Percentiles rank a stretch among this genome's conserved stretches.
Evolutionary conservation across 1,140 invertebrate genomes (phyloP).

Genomic region (Cephus cinctus): DNA sequence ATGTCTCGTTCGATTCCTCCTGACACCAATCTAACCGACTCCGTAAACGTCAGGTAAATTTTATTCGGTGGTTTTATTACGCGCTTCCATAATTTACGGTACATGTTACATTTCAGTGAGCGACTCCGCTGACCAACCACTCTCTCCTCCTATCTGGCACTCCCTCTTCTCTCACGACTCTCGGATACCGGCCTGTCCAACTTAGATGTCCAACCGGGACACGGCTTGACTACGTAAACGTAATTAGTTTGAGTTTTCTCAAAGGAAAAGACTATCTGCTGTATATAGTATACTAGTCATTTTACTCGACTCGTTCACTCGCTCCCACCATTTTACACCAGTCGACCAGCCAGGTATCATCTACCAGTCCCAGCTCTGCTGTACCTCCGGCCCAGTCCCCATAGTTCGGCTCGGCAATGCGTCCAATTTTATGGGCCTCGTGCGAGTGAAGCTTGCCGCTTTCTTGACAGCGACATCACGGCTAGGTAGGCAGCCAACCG

Average conservation of each 20-base stretch:
- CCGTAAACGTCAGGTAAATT: constrained; percentile 53
- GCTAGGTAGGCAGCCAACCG: constrained; percentile 25
- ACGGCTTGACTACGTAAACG: not conserved
- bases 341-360: too few species aligned
- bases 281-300: too few species aligned
- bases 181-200: not conserved
- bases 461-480: constrained; percentile 51
- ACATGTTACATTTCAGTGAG: constrained; percentile 15
- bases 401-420: too few species aligned
- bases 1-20: constrained; percentile 48
- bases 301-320: too few species aligned
- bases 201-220: not conserved
- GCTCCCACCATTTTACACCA: too few species aligned
- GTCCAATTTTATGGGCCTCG: constrained; percentile 44
- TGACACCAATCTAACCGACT: constrained; percentile 47
- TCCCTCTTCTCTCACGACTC: constrained; percentile 1
- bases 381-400: too few species aligned
- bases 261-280: too few species aligned
- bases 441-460: constrained; percentile 40
- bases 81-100: constrained; percentile 43
- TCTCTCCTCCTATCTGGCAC: not conserved
- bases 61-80: constrained; percentile 45
- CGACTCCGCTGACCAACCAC: too few species aligned
- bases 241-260: not conserved
- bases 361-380: too few species aligned